Base-by-base conservation (phyloP, 2,113 vertebrate genomes). In the Propithecus coquereli region DNA sequence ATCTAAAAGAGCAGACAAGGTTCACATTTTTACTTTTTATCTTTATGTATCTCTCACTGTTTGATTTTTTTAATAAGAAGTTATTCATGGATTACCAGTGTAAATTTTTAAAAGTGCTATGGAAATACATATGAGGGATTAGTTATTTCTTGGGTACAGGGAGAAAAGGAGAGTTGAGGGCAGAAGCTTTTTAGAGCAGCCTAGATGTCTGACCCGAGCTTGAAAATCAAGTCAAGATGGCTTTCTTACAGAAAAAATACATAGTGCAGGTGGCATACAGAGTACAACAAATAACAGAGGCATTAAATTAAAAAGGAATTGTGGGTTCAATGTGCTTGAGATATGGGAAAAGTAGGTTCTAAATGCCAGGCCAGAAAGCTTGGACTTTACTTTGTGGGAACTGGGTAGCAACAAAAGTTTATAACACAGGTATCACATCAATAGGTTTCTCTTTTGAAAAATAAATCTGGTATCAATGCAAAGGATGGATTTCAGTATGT, bases 1-100 rank as follows among this genome's bases (percentile, higher is more conserved):
- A 94, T 83, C 37, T 90, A 63, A 94, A 91, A 71, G 61, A 57
- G 82, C 9, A 91, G n/a, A 45, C 22, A 37, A 50, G 52, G 63
- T 65, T 83, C 34, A 81, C 43, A 90, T 90, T 77, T 95, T 95
- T 61, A 65, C 18, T 82, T 80, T 90, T 82, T 59, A 90, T 86
- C 23, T 65, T 65, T 70, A 47, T 32, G 68, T 61, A 16, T 10
- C 30, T 73, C 43, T 85, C 22, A 57, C 6, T 87, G 23, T 25
- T 71, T 47, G 6, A 25, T 43, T 59, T 61, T 43, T 37, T 37
- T n/a, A 17, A 8, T 54, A 86, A 73, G 18, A 66, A 86, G 25
- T 3, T 17, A 85, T 76, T 84, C 23, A 70, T 14, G 10, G 54
- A 80, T n/a, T 47, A 57, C 8, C 23, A 86, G 32, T 30, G 12